Evolutionary conservation across 2,888 invertebrate genomes (phyloP).

Genomic region (Caenorhabditis macrosperma): DNA sequence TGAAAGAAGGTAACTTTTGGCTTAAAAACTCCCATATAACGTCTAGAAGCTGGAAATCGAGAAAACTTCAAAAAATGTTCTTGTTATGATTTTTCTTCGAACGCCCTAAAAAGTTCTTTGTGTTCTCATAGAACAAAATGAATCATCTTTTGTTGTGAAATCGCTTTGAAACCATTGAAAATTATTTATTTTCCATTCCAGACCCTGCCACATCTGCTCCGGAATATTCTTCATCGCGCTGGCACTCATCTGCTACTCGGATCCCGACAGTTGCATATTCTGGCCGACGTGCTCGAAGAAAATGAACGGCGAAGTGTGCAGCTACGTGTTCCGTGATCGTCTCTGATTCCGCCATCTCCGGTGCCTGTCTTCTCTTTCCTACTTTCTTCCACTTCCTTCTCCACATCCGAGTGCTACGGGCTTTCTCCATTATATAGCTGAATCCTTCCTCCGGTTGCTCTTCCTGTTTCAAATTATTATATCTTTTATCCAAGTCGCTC

Average conservation of each 20-base stretch:
- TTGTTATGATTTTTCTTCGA: neutral
- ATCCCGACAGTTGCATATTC: slow-evolving; percentile 92
- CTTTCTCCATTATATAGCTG: neutral
- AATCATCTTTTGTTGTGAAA: no score
- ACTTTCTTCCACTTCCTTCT: neutral
- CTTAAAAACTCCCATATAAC: no score
- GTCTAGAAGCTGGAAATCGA: neutral
- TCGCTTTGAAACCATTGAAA: no score
- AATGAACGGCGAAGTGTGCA: slow-evolving; percentile 74
- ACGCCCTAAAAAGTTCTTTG: neutral
- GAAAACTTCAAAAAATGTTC: neutral
- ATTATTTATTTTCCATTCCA: slow-evolving; percentile 80
- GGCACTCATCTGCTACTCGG: slow-evolving; percentile 95
- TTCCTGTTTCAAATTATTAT: neutral
- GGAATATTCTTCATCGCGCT: slow-evolving; percentile 94
- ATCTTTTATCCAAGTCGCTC: neutral
- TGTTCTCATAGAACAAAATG: no score
- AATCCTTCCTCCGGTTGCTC: neutral
- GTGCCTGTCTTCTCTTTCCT: slow-evolving; percentile 1
- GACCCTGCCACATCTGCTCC: slow-evolving; percentile 97
- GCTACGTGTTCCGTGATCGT: slow-evolving; percentile 63
- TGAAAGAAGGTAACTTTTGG: slow-evolving; percentile 84
- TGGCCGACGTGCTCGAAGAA: slow-evolving; percentile 83
- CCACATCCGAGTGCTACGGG: neutral
- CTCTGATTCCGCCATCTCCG: slow-evolving; percentile 13